A percentile compares a stretch with the other conserved stretches of the same genome.
These are phyloP conservation scores for Halcyon badia DNA, from an alignment of 2,797 vertebrate species.

Conservation along the genomic window DNA sequence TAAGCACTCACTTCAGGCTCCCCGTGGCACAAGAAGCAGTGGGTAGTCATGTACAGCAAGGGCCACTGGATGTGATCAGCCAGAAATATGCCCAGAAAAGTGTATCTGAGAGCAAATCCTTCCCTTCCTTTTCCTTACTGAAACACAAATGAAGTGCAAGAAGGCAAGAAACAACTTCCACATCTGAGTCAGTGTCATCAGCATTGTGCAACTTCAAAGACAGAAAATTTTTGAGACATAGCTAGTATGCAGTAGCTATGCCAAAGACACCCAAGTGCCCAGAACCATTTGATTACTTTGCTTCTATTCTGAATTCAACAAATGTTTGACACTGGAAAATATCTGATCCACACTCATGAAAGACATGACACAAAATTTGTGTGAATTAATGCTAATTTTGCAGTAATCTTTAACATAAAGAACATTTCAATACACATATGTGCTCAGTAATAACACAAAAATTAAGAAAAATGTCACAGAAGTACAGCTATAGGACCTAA, in stretches of 20 bases:
- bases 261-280: not conserved
- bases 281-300: not conserved
- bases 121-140: not conserved
- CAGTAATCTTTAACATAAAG: not conserved
- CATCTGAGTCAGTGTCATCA: not conserved
- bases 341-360: not conserved
- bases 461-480: not conserved
- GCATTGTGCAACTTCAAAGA: not conserved
- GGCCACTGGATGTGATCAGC: rapidly evolving
- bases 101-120: not conserved
- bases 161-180: not conserved
- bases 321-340: not conserved
- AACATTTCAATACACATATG: not conserved
- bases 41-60: not conserved
- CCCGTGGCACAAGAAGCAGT: not conserved
- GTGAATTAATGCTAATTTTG: not conserved
- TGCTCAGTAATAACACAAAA: not conserved
- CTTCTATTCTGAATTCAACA: not conserved
- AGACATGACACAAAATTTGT: not conserved
- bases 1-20: not conserved
- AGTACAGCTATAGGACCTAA: not conserved
- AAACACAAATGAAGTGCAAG: not conserved
- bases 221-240: not conserved
- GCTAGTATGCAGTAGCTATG: not conserved
- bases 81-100: not conserved